Base-by-base conservation (phyloP, 1,140 invertebrate species). In the Bombus huntii region DNA sequence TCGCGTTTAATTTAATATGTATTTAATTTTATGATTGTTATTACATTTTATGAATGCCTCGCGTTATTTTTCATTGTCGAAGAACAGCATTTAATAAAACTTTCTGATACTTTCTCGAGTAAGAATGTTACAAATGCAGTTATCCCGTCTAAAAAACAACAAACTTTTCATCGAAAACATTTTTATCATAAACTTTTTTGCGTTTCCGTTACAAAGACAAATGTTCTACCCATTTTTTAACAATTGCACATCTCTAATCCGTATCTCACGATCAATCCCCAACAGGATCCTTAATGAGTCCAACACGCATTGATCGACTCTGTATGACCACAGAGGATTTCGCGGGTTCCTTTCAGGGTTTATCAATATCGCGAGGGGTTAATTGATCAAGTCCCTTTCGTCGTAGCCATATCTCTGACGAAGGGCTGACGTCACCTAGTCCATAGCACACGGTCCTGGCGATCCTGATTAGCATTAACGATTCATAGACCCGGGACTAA, bases 391-490 rank as follows among this genome's bases (percentile, higher is more conserved):
- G 89, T 88, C 90, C 91, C 89, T 87, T 85, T 92, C 86, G 88
- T 87, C 81, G 88, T 66, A 57, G 85, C 88, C 88, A 82, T 91
- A 89, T 82, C 86, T 81, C 85, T 93, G 92, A 93, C 90, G 92
- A 92, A 92, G 92, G 92, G 89, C 92, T 92, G 92, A 93, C 93
- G 90, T 93, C 92, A 92, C 88, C 86, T 90, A 88, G 80, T 89
- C 87, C 89, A 81, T 74, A 83, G 88, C 86, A 91, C 87, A 85
- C 79, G 79, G 81, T 28, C 87, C 91, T 91, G 92, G 92, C 92
- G 89, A 92, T 92, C 87, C 92, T 93, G 93, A 94, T 94, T 94
- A 93, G 93, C 93, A 94, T 94, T 94, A 94, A 94, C 91, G 92
- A 94, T 94, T 94, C 93, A 94, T 93, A 92, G 92, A 93, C 87